Evolutionary conservation across 2,113 vertebrate species (phyloP), one percentile per base, ranked within the genome.

Genomic region (Tupaia tana): DNA sequence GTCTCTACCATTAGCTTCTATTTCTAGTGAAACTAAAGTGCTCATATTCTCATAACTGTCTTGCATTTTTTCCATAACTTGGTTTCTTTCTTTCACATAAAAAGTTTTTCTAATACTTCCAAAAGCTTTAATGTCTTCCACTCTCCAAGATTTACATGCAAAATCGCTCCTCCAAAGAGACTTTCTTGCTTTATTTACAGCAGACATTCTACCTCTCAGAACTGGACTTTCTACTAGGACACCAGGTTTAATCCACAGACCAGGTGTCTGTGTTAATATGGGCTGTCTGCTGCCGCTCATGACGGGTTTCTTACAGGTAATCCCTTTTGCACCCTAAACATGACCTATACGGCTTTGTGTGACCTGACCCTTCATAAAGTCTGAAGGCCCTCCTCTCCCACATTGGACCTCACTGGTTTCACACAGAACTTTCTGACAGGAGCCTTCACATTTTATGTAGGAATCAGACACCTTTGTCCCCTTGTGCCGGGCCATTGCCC

Each of bases 151-250:
- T 58, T 67, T 64, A 18, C 18, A 4, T 19, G 12, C 31, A 54
- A 56, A 63, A 43, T 2, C 24, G 4, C 63, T 10, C 56, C 24
- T 31, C 67, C 10, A 27, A 3, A 5, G 34, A 43, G 43, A 43
- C 43, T 43, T 43, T 43, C 3, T 73, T 74, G 1, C 6, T 54
- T 16, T 84, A 1, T 56, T 74, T 63, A 29, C 6, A 7, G 3
- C 22, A 1, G 31, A 13, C 20, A 7, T 20, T 31, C 15, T n/a
- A 19, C 63, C 16, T 56, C 27, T 74, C 20, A 66, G 58, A 64
- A 25, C 1, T 3, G 24, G 27, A 20, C 9, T 31, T 3, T 22
- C 69, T 9, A 2, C 14, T 31, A 9, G 79, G 14, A 1, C 6
- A 1, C 25, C 29, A 14, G 1, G 7, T 64, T 56, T 66, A 34